phyloP scores from a whole-genome alignment of 2,113 vertebrate genomes.

The Thunnus thynnus region DNA sequence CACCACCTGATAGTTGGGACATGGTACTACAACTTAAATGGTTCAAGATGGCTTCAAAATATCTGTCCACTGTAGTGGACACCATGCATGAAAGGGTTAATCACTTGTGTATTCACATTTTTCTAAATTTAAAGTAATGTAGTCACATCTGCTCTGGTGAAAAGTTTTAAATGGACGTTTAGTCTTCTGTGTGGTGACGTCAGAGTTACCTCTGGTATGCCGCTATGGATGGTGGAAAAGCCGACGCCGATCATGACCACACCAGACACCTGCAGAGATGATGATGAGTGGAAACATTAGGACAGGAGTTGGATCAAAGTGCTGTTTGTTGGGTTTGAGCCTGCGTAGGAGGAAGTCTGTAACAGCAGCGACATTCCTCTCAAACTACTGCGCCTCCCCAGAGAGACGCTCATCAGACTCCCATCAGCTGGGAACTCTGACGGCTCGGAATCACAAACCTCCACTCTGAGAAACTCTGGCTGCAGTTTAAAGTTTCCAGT shows the following conservation, averaged over 20 bases:
- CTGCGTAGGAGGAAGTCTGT: conserved; percentile 16
- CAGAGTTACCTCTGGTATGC: conserved; percentile 56
- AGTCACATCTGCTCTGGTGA: too few relatives aligned
- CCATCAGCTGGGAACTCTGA: conserved; percentile 34
- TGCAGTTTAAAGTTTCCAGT: neutral
- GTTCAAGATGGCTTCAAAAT: too few relatives aligned
- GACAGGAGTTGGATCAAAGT: neutral
- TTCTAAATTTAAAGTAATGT: too few relatives aligned
- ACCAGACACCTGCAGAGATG: conserved; percentile 69
- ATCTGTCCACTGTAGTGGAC: too few relatives aligned
- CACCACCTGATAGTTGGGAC: too few relatives aligned
- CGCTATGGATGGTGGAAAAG: conserved; percentile 60
- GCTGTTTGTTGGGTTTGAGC: conserved; percentile 1
- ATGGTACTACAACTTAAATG: too few relatives aligned
- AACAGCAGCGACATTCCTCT: conserved; percentile 56
- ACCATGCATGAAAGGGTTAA: too few relatives aligned
- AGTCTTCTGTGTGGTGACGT: too few relatives aligned
- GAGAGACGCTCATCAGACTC: conserved; percentile 37
- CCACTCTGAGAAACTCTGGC: too few relatives aligned
- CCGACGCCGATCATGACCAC: conserved; percentile 75
- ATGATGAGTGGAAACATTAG: neutral
- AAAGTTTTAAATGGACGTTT: too few relatives aligned
- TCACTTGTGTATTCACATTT: too few relatives aligned
- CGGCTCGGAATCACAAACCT: neutral
- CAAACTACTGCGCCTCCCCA: conserved; percentile 26